Evolutionary conservation across 2,797 vertebrate genomes (phyloP), one percentile per base, ranked within the genome.

Genomic region (Agapornis canus): DNA sequence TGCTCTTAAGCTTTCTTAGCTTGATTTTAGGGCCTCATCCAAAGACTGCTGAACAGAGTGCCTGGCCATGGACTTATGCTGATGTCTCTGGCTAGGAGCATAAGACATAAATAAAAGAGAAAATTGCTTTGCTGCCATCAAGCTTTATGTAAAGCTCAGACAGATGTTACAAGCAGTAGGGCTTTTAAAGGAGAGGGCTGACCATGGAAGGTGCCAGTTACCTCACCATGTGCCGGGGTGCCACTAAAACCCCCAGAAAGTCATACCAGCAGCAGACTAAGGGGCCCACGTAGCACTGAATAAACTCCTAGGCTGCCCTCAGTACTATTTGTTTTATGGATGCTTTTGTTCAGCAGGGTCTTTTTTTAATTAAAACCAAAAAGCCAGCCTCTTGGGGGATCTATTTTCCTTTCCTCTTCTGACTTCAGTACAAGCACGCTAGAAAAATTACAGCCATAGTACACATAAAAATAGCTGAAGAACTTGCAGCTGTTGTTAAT

Each of bases 401-500:
- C 80, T 96, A 77, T 96, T 96, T 97, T 91, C 89, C 82, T 91
- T 92, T 79, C 84, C 86, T 78, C 48, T 57, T 95, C 78, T 94
- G 83, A 94, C 84, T 93, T 92, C 92, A 93, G 81, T 60, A 80
- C 78, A 91, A 94, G 94, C 89, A 96, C 64, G 86, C 76, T 12
- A 93, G 79, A 93, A 96, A 96, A 96, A 95, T 83, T 89, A 96
- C 26, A 92, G 79, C 49, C 76, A 48, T 54, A 78, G 90, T 89
- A 86, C 93, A 94, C 94, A 96, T 88, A 96, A 95, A 95, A 97
- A 95, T 94, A 97, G 91, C 79, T 93, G 72, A 89, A 95, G 56
- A 92, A 85, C 79, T 90, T 90, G 82, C 90, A 96, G 92, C 86
- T 94, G 92, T 70, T 91, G 42, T 82, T 92, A 92, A 71, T 93